phyloP scores from a whole-genome alignment of 2,113 vertebrate genomes.

The Bothrops jararaca region DNA sequence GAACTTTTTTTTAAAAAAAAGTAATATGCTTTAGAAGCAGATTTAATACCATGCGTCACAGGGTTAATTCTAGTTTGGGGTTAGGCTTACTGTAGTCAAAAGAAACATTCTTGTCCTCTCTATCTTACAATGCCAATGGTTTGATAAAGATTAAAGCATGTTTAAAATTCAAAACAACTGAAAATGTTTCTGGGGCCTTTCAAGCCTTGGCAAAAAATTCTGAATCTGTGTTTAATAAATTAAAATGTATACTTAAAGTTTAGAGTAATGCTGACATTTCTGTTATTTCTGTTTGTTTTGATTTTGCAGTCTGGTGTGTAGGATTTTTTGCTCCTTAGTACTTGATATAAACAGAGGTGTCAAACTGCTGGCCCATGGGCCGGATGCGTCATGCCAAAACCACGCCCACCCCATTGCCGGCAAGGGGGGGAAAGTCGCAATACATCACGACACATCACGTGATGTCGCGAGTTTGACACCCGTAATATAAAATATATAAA shows the following conservation, averaged over 20 bases:
- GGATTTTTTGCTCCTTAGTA: background rate
- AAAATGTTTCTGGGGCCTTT: background rate
- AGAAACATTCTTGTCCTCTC: background rate
- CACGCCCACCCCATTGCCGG: too few species aligned
- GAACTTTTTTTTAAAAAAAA: background rate
- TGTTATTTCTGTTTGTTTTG: background rate
- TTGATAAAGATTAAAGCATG: background rate
- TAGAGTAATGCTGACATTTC: background rate
- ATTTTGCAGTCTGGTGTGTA: background rate
- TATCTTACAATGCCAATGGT: background rate
- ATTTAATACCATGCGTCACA: background rate
- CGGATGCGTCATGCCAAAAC: too few species aligned
- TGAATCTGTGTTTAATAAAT: background rate
- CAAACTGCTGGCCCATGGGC: too few species aligned
- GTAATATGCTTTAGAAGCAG: background rate
- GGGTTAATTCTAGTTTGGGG: background rate
- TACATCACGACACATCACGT: too few species aligned
- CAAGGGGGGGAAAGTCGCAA: too few species aligned
- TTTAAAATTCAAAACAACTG: background rate
- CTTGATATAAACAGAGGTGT: background rate
- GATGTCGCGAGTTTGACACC: too few species aligned
- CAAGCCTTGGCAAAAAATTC: background rate
- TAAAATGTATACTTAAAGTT: background rate
- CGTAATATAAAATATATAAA: background rate
- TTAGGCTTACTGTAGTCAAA: background rate